Evolutionary conservation across 2,888 invertebrate species (phyloP), one percentile per base, ranked within the genome.

Genomic region (Julus scanicus): DNA sequence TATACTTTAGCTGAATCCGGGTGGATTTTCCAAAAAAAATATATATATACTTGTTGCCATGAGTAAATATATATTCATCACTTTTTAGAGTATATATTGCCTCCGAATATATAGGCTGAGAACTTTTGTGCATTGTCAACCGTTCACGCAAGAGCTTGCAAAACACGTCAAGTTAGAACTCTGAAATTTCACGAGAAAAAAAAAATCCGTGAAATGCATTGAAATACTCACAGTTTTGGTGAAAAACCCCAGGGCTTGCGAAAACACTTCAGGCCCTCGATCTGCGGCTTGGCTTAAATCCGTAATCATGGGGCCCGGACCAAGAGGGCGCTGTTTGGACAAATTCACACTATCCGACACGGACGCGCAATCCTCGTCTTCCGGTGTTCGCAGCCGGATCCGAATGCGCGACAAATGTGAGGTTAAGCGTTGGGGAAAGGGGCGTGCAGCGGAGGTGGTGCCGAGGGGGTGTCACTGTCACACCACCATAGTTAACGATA

Each of bases 201-300:
- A 44, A 44, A 44, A 44, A 44, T 5, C 44, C 44, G n/a, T n/a
- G n/a, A n/a, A n/a, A n/a, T 44, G 13, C 15, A 17, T 53, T 13
- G 6, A n/a, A n/a, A 63, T 63, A 63, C 63, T 63, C 63, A 63
- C 63, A 63, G 63, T 63, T 63, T 63, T 63, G 63, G 63, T 63
- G 63, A 63, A 63, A 63, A 63, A 63, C 63, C 63, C 63, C 63
- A 63, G 63, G 63, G 63, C 63, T 63, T 63, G 63, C n/a, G 63
- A 63, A 63, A 63, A 63, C 63, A 63, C 63, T 63, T 63, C 63
- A 17, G 63, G 63, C 63, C 63, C 63, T 63, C 63, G 63, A 63
- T 63, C 63, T 63, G 63, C 63, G 63, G 63, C 63, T n/a, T 63
- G 63, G n/a, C 63, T 63, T 63, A 63, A 63, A 63, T 63, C 63